Evolutionary conservation across 2,888 invertebrate genomes (phyloP).

Genomic region (Tridacna crocea): DNA sequence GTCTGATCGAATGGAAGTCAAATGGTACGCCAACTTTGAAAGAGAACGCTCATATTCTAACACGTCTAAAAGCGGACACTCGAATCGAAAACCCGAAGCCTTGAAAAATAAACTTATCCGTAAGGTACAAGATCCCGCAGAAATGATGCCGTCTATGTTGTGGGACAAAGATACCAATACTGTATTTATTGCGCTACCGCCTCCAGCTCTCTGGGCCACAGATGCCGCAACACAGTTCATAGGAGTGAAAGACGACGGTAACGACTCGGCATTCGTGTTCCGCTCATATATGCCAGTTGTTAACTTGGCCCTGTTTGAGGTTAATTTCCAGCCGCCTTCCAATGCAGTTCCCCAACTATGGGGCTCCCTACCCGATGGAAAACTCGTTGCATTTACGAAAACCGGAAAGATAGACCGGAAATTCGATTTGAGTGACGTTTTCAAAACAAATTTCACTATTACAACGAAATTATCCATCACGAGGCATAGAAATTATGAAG

Average conservation of each 20-base stretch:
- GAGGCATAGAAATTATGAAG: slow-evolving; percentile 26
- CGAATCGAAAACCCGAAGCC: slow-evolving; percentile 10
- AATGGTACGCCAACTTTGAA: slow-evolving; percentile 70
- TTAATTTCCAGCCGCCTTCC: slow-evolving; percentile 14
- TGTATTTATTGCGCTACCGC: slow-evolving; percentile 44
- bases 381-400: slow-evolving; percentile 40
- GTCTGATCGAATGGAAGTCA: slow-evolving; percentile 47
- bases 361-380: slow-evolving; percentile 43
- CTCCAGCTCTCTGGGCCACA: slow-evolving; percentile 30
- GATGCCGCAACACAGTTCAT: slow-evolving; percentile 36
- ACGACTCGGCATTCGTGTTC: slow-evolving; percentile 43
- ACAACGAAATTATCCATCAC: slow-evolving; percentile 50
- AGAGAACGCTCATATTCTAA: slow-evolving; percentile 26
- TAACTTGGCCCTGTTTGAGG: slow-evolving; percentile 58
- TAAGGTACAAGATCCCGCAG: not conserved
- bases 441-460: slow-evolving; percentile 48
- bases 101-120: not conserved
- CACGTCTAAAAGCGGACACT: not conserved
- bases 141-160: slow-evolving; percentile 28
- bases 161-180: slow-evolving; percentile 34
- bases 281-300: slow-evolving; percentile 32
- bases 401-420: slow-evolving; percentile 40
- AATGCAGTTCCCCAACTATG: slow-evolving; percentile 53
- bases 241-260: slow-evolving; percentile 55
- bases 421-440: slow-evolving; percentile 35